Base-by-base conservation (phyloP, 2,888 invertebrate genomes). In the Oligia latruncula region DNA sequence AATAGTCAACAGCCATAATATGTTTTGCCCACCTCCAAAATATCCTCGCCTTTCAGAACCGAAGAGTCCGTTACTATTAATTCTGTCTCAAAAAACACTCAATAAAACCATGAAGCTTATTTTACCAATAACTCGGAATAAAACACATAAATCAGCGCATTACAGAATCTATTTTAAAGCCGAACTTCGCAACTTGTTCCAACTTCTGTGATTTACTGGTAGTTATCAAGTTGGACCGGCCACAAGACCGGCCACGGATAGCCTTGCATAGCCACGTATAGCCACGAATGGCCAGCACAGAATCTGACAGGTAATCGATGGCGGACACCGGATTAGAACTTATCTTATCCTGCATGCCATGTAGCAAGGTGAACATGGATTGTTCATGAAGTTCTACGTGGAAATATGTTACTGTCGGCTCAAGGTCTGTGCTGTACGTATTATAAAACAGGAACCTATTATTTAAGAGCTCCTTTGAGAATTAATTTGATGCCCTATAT, bases 261-360 rank as follows among this genome's bases (percentile, higher is more conserved):
- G 60, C 80, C 49, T 15, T 11, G 55, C 8, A 40, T 55, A 74
- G 52, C 55, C 20, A 29, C 52, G 17, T 15, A 35, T 15, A 40
- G 40, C 65, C 62, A 9, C 52, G 23, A 13, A 15, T 5, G 43
- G 35, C 46, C 58, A 49, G 77, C 77, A 73, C 35, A 62, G 23
- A 35, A 67, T 64, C 74, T 75, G 87, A 83, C 89, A 78, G 84
- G 74, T 74, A 88, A 87, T 88, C 89, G 89, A 87, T 87, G 64
- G 66, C 46, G 35, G 43, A 75, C 62, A 79, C 58, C 9, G 73
- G 72, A 75, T 67, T 66, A 67, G 49, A 87, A 70, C 46, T 55
- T 83, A 70, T 64, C 74, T 75, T 23, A 74, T 70, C 23, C 74
- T 46, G 64, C 68, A 65, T 40, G 40, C 23, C 64, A 58, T 65